Base-by-base conservation (phyloP, 2,888 invertebrate genomes). In the Dexiosoma caninum region DNA sequence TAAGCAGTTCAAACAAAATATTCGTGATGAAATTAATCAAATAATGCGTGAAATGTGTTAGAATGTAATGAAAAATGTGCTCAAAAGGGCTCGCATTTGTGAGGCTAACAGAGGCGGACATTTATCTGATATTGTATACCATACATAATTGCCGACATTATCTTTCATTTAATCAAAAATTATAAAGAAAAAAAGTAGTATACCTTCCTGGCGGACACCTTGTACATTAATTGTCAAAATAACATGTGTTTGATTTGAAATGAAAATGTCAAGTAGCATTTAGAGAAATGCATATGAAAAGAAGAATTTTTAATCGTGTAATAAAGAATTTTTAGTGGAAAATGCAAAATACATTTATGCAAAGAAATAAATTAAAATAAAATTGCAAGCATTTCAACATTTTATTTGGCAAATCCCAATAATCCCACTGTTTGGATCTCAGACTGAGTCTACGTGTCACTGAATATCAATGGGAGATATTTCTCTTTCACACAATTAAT, bases 331-430 rank as follows among this genome's bases (percentile, higher is more conserved):
- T 53, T 32, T 42, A 30, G 1, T 27, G 8, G 35, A 44, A 30
- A 46, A 23, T 35, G 40, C 30, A 60, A 72, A 67, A 49, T 49
- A 55, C 30, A 42, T 57, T 66, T 40, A 49, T 21, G 46, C 53
- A 71, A 40, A 64, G n/a, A n/a, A 71, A n/a, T 23, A 55, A 14
- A 66, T 59, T 49, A 59, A 42, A 69, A 57, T 4, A n/a, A 12
- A 21, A 3, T 27, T 19, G 27, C 9, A 59, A 21, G 9, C 19
- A 35, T 10, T 27, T 64, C 16, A 42, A 35, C 6, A 37, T 87
- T 88, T 87, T 86, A 87, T n/a, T n/a, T 82, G 85, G 86, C 85
- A 88, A 88, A 86, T 88, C 85, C 86, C 85, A 84, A 86, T 88
- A 88, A 88, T 88, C 86, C 87, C 86, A 85, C 85, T 85, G 82